Conservation (phyloP, 1,140 invertebrate genomes). For the Bombus superbus region DNA sequence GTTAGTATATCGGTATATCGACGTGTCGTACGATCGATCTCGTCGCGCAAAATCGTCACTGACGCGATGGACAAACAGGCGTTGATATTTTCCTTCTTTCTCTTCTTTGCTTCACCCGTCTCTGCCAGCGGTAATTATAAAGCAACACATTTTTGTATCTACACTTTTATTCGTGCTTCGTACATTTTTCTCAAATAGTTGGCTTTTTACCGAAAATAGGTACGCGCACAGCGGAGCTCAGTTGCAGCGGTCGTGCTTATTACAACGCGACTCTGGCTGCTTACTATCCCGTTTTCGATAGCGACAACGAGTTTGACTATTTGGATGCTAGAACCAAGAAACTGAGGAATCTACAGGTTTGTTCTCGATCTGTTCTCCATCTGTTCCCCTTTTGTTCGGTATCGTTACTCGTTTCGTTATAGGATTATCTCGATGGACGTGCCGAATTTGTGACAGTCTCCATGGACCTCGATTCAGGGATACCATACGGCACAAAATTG, state of each 20-base stretch:
- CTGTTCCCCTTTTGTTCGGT: too few relatives aligned
- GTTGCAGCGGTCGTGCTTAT: conserved; percentile 62
- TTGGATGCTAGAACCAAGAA: conserved; percentile 79
- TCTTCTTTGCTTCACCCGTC: not conserved
- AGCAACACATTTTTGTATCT: not conserved
- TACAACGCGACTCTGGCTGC: conserved; percentile 81
- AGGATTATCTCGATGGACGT: conserved; percentile 83
- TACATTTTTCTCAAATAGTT: not conserved
- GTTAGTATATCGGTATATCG: not conserved
- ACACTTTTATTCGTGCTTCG: not conserved
- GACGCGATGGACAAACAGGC: not conserved
- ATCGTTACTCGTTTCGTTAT: not conserved
- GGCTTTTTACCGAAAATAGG: conserved; percentile 6
- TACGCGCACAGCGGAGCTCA: conserved; percentile 46
- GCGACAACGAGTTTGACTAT: conserved; percentile 76
- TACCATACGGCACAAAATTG: conserved; percentile 80
- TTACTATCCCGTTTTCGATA: conserved; percentile 81
- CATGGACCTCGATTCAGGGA: conserved; percentile 77
- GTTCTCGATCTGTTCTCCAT: not conserved
- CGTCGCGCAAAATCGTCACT: not conserved
- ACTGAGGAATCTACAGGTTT: conserved; percentile 81
- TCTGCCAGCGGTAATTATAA: conserved; percentile 10
- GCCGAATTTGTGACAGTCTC: conserved; percentile 81
- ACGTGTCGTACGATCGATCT: not conserved
- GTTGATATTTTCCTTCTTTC: not conserved